Evolutionary conservation across 2,113 vertebrate species (phyloP).

Genomic region (Sebastes schlegelii): DNA sequence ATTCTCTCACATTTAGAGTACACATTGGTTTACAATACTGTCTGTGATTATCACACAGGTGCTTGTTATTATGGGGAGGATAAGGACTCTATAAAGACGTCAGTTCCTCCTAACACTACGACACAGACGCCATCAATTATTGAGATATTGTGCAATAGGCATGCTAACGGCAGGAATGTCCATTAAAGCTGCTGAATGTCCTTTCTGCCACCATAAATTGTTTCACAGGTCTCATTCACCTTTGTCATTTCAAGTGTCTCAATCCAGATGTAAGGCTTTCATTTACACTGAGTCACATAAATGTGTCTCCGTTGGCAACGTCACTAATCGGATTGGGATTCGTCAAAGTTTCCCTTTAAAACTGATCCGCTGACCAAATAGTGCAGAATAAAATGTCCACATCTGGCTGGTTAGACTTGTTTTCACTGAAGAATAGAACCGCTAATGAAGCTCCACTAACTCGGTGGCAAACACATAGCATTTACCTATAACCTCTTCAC

Average conservation of each 20-base stretch:
- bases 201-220: background rate
- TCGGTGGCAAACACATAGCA: background rate
- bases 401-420: too few relatives aligned
- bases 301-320: too few relatives aligned
- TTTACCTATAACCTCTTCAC: background rate
- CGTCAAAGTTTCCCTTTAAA: too few relatives aligned
- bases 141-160: background rate
- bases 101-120: background rate
- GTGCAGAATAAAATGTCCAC: background rate
- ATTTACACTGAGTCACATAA: too few relatives aligned
- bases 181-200: background rate
- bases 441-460: background rate
- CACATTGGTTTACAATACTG: background rate
- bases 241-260: too few relatives aligned
- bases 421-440: too few relatives aligned
- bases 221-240: background rate
- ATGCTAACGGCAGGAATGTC: background rate
- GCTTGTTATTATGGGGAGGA: too few relatives aligned
- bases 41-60: background rate
- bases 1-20: background rate
- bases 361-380: too few relatives aligned
- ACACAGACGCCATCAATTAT: background rate
- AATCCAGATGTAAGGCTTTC: too few relatives aligned
- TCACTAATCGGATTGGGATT: too few relatives aligned
- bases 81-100: too few relatives aligned